A percentile compares a stretch with the other conserved stretches of the same genome.
Evolutionary conservation across 2,797 vertebrate species (phyloP).

Genomic region (Lepus oiostolus): DNA sequence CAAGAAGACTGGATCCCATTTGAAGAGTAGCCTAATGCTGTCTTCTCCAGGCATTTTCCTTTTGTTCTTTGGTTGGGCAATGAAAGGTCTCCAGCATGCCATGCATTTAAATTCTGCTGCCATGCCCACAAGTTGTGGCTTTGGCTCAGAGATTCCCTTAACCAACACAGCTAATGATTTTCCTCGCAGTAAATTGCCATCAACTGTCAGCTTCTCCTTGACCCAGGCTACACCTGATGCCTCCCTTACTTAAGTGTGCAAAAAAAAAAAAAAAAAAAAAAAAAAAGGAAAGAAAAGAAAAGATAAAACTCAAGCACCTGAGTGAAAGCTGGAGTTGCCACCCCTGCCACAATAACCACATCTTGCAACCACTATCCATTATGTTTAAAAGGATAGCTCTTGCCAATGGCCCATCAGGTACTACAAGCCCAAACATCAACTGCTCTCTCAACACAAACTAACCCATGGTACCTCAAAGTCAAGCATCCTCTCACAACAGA

Average conservation of each 20-base stretch:
- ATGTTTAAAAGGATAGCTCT: not conserved
- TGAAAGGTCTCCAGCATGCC: no score
- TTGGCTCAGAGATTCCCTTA: not conserved
- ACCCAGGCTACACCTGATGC: not conserved
- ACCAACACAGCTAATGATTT: not conserved
- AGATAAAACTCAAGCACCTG: not conserved
- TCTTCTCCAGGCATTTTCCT: no score
- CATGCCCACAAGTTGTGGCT: not conserved
- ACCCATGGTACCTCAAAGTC: not conserved
- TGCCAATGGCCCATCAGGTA: not conserved
- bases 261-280: not conserved
- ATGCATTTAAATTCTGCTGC: not conserved
- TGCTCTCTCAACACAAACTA: not conserved
- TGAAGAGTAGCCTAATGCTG: no score
- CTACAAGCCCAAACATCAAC: not conserved
- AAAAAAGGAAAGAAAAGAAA: not conserved
- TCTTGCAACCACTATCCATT: not conserved
- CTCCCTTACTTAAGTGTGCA: not conserved
- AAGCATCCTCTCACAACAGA: not conserved
- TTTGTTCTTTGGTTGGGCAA: no score
- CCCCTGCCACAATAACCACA: not conserved
- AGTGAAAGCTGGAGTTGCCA: not conserved
- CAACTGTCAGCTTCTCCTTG: not conserved
- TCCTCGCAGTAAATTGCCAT: not conserved
- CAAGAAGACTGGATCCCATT: no score